These are phyloP conservation scores for Mionectes macconnelli DNA, from an alignment of 2,113 vertebrate genomes.

Conservation along the genomic window DNA sequence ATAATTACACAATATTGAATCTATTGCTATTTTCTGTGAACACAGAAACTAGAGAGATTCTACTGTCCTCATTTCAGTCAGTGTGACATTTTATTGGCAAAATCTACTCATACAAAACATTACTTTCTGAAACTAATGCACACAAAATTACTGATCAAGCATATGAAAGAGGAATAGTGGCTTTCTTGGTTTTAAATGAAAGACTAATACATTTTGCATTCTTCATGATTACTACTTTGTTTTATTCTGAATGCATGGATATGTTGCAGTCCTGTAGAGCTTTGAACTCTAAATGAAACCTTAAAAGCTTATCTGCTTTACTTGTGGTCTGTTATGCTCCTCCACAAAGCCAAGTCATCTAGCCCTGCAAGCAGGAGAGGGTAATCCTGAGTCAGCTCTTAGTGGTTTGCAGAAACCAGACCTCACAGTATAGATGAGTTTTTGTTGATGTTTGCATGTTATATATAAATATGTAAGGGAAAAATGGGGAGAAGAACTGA, in stretches of 20 bases:
- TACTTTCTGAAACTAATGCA: conserved; percentile 43
- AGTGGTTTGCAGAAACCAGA: not conserved
- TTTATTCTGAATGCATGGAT: conserved; percentile 6
- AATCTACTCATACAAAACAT: conserved; percentile 15
- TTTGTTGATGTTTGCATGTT: not conserved
- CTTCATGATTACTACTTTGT: conserved; percentile 21
- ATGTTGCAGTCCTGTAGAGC: not conserved
- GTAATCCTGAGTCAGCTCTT: not conserved
- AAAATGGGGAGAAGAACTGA: not conserved
- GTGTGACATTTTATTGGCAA: conserved; percentile 48
- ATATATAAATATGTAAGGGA: not conserved
- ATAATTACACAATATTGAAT: conserved; percentile 33
- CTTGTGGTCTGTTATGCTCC: not conserved
- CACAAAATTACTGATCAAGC: conserved; percentile 38
- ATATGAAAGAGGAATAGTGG: not conserved
- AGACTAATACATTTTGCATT: conserved; percentile 29
- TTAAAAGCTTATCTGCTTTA: not conserved
- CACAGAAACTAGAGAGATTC: conserved; percentile 25
- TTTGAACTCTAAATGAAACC: conserved; percentile 38
- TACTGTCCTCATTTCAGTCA: not conserved
- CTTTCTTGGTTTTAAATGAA: conserved; percentile 30
- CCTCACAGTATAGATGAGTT: not conserved
- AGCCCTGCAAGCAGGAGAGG: not conserved
- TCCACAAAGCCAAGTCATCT: not conserved
- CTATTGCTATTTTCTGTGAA: conserved; percentile 34